Evolutionary conservation across 2,888 invertebrate species (phyloP), one percentile per base, ranked within the genome.

Genomic region (Microchrysa polita): DNA sequence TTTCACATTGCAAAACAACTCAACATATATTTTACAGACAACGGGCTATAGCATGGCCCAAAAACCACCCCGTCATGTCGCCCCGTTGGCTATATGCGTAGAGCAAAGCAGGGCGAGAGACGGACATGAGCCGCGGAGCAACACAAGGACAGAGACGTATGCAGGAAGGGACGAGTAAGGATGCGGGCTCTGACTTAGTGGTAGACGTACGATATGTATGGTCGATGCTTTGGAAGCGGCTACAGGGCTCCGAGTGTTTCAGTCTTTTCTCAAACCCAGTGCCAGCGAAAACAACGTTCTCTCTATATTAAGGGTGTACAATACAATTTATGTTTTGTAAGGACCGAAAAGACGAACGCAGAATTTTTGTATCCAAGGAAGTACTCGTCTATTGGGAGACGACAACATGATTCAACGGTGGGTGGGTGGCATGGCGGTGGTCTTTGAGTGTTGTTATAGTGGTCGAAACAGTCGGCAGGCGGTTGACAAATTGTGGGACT

Each of bases 321-420:
- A 71, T 67, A 71, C 67, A 75, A 75, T 75, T 73, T 71, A 75
- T 75, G 71, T 73, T 73, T 57, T 48, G 71, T 57, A 69, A 67
- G 59, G 72, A 72, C 59, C 60, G 27, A 72, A 40, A 57, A 60
- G 27, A 48, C 55, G 44, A 59, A 60, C 42, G 12, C 18, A 22
- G 57, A 57, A 60, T 48, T 34, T 7, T 34, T 34, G n/a, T n/a
- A 34, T 2, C 27, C 4, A 34, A 34, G 7, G 27, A 34, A 34
- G n/a, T n/a, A n/a, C n/a, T 34, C 7, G 27, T 34, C n/a, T n/a
- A n/a, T 34, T 34, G 27, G 27, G 27, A 34, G 27, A 34, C 27
- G 27, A 34, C 4, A 34, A 34, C 27, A 34, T n/a, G n/a, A 5
- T 20, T n/a, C 27, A 16, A 16, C 23, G 67, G 34, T 10, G 53